Conservation (phyloP, 92 coral and sea anemone species). For the Epizoanthus stellaris region DNA sequence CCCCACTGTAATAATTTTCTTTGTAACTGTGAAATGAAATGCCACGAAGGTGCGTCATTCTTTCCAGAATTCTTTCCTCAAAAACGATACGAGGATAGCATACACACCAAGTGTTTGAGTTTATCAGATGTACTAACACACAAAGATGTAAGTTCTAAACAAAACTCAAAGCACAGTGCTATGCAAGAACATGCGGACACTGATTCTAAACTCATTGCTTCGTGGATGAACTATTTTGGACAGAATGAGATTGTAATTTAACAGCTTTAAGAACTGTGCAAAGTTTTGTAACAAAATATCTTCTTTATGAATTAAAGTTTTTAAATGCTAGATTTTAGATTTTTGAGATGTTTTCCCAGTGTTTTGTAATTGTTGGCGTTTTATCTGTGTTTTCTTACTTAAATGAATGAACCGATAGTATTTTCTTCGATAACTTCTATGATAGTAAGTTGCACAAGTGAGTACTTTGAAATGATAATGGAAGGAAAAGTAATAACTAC, state of each 20-base stretch:
- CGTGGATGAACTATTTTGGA: conserved; percentile 44
- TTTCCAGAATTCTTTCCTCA: conserved; percentile 40
- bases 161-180: not conserved
- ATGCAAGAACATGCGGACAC: not conserved
- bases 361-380: too few species aligned
- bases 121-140: not conserved
- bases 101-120: not conserved
- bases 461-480: too few species aligned
- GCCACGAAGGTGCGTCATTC: conserved; percentile 14
- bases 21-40: conserved; percentile 27
- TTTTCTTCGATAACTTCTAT: too few species aligned
- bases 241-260: conserved; percentile 14
- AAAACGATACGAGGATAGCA: conserved; percentile 20
- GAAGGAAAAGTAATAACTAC: too few species aligned
- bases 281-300: too few species aligned
- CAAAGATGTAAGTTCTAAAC: not conserved
- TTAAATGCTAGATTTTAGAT: too few species aligned
- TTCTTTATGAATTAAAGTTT: too few species aligned
- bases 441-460: too few species aligned
- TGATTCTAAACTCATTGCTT: conserved; percentile 22
- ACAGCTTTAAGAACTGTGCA: not conserved
- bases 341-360: too few species aligned
- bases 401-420: too few species aligned
- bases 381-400: too few species aligned
- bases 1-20: conserved; percentile 2